Evolutionary conservation across 2,888 invertebrate species (phyloP).

Genomic region (Chamaedrilus cognettii): DNA sequence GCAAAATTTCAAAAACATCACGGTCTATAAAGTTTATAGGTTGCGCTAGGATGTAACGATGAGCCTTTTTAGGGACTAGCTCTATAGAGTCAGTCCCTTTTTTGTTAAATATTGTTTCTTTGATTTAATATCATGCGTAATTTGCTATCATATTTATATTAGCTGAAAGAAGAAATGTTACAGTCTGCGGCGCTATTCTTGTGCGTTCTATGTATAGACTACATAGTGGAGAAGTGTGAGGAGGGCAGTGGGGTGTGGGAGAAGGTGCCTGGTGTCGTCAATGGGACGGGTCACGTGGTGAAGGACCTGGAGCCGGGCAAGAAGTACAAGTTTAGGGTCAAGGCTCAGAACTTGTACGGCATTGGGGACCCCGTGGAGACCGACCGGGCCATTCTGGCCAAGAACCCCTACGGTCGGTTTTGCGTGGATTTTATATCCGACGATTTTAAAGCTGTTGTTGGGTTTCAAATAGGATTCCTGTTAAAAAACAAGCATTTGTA

Average conservation of each 20-base stretch:
- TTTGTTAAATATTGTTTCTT: too few relatives aligned
- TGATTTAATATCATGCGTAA: too few relatives aligned
- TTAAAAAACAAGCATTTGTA: too few relatives aligned
- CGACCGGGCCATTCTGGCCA: conserved; percentile 86
- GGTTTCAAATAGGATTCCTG: too few relatives aligned
- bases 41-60: too few relatives aligned
- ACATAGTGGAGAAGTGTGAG: conserved; percentile 92
- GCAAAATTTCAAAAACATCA: too few relatives aligned
- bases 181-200: too few relatives aligned
- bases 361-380: conserved; percentile 87
- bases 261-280: conserved; percentile 77
- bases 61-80: too few relatives aligned
- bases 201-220: too few relatives aligned
- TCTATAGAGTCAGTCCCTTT: too few relatives aligned
- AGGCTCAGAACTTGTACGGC: conserved; percentile 97
- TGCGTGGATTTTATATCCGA: neutral
- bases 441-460: too few relatives aligned
- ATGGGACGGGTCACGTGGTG: conserved; percentile 86
- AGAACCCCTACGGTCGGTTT: conserved; percentile 87
- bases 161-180: neutral
- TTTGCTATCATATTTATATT: neutral
- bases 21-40: too few relatives aligned
- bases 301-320: conserved; percentile 91
- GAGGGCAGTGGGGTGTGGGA: conserved; percentile 92
- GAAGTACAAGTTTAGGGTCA: conserved; percentile 92